Percentiles rank a stretch among this genome's conserved stretches.
These are phyloP conservation scores for Lithophane semibrunnea DNA, from an alignment of 2,888 invertebrate species.

Conservation along the genomic window DNA sequence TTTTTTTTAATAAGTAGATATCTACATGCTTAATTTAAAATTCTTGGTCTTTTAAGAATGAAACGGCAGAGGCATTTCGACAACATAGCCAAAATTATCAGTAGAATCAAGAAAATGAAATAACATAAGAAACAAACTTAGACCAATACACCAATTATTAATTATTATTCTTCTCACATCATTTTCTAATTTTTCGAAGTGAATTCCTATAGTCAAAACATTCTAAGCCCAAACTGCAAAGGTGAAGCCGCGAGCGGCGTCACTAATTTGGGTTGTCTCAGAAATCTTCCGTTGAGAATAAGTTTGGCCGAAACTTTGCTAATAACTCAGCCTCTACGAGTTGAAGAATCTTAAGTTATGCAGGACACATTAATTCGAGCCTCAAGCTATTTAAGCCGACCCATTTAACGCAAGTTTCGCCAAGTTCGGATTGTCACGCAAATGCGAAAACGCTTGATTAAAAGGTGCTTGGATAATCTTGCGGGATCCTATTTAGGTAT, in stretches of 20 bases:
- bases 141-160: background rate
- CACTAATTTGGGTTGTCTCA: constrained; percentile 19
- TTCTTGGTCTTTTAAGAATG: background rate
- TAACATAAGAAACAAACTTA: background rate
- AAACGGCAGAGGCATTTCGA: background rate
- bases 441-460: background rate
- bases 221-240: background rate
- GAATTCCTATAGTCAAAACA: background rate
- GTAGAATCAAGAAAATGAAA: background rate
- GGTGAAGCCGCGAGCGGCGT: constrained; percentile 20
- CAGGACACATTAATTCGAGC: constrained; percentile 9
- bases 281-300: constrained; percentile 16
- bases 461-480: background rate
- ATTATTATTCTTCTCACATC: background rate
- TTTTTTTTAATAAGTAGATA: constrained; percentile 34
- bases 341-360: constrained; percentile 24
- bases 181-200: background rate
- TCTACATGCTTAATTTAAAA: constrained; percentile 11
- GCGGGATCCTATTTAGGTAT: background rate
- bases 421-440: constrained; percentile 7
- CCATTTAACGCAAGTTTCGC: constrained; percentile 10
- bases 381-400: constrained; percentile 15
- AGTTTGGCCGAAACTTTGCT: constrained; percentile 35
- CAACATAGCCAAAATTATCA: background rate
- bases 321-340: constrained; percentile 13